Percentiles rank a stretch among this genome's conserved stretches.
Evolutionary conservation across 2,113 vertebrate species (phyloP).

Genomic region (Tyto alba): DNA sequence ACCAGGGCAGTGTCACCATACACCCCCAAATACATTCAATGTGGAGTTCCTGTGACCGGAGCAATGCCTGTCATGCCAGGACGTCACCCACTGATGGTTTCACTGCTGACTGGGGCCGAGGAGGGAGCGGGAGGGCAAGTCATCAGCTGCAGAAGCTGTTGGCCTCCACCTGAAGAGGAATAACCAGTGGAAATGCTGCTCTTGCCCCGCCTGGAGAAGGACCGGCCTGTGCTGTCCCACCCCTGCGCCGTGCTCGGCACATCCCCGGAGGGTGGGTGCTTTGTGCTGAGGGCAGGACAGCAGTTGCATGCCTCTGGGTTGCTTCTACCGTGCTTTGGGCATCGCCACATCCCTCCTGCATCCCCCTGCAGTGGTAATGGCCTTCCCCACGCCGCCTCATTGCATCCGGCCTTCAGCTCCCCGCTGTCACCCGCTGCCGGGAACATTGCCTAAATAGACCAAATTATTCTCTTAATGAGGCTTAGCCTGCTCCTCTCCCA

Average conservation of each 20-base stretch:
- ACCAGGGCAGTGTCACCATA: neutral
- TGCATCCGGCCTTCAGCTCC: neutral
- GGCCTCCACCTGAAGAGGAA: neutral
- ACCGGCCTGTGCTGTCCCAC: accelerated
- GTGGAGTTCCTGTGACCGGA: neutral
- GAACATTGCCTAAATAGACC: neutral
- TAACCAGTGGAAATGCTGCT: neutral
- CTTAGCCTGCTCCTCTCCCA: neutral
- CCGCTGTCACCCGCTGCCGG: neutral
- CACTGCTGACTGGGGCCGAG: neutral
- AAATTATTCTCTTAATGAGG: neutral
- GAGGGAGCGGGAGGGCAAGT: neutral
- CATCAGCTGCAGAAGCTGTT: neutral
- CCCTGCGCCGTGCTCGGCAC: accelerated
- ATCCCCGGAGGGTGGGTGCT: accelerated
- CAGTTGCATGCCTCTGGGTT: neutral
- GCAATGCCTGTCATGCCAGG: neutral
- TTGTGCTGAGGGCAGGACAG: neutral
- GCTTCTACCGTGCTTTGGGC: neutral
- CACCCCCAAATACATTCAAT: accelerated
- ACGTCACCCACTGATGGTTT: neutral
- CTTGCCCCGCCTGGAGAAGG: neutral
- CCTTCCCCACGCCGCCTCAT: neutral
- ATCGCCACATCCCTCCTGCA: neutral
- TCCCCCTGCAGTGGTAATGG: neutral